These are phyloP conservation scores for Odocoileus hemionus DNA, from an alignment of 2,113 vertebrate species.

Conservation along the genomic window DNA sequence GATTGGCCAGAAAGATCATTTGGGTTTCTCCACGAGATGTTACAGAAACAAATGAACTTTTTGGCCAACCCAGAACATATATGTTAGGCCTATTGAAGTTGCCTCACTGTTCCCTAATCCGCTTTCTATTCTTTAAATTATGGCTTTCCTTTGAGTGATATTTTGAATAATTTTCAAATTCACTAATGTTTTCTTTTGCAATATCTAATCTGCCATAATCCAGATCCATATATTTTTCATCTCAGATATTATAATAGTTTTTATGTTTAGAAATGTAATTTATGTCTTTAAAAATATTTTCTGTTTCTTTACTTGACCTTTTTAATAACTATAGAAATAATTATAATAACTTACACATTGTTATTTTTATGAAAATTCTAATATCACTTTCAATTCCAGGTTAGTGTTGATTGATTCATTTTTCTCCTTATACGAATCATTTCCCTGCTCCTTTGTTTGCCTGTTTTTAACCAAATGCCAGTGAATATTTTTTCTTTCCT, in stretches of 20 bases:
- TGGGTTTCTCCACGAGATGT: rapidly evolving
- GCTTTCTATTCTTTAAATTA: neutral
- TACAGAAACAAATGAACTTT: neutral
- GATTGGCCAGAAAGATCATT: neutral
- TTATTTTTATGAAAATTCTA: neutral
- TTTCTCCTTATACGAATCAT: neutral
- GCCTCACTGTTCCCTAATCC: neutral
- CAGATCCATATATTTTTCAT: neutral
- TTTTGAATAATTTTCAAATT: neutral
- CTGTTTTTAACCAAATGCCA: neutral
- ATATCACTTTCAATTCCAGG: neutral
- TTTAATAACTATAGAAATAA: neutral
- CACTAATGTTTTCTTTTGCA: neutral
- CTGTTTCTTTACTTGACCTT: neutral
- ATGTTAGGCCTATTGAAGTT: neutral
- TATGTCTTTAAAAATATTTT: neutral
- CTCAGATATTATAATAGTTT: neutral
- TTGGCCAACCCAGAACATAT: neutral
- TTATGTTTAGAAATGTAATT: neutral
- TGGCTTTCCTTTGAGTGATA: neutral
- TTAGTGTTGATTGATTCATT: neutral
- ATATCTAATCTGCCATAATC: neutral
- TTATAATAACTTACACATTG: neutral
- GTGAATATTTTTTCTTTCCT: neutral
- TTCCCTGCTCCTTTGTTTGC: neutral